phyloP scores from a whole-genome alignment of 2,113 vertebrate genomes.

The Hassar affinis region DNA sequence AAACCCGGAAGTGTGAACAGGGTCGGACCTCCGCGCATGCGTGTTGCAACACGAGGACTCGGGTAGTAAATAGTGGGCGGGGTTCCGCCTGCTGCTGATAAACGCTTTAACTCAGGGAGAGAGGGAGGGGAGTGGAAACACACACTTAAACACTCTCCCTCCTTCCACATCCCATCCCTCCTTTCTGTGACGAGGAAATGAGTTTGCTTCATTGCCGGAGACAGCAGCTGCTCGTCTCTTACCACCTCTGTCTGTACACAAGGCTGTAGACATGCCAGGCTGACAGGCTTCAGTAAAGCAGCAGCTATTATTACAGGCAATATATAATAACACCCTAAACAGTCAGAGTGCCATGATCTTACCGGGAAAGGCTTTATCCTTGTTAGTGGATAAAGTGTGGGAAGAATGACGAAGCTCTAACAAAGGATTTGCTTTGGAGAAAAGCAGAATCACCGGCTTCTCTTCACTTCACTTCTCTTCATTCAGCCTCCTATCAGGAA shows the following conservation, averaged over 20 bases:
- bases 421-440: conserved; percentile 58
- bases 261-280: not conserved
- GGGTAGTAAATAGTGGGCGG: not conserved
- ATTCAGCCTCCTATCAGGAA: conserved; percentile 29
- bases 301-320: not conserved
- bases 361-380: not conserved
- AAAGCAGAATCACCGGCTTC: conserved; percentile 30
- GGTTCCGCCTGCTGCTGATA: not conserved
- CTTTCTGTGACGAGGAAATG: conserved; percentile 36
- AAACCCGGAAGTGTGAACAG: not conserved
- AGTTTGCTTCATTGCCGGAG: conserved; percentile 52
- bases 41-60: not conserved
- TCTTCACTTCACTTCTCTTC: conserved; percentile 34
- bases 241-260: not conserved
- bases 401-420: conserved; percentile 40
- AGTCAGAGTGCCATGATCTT: not conserved
- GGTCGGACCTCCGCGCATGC: not conserved
- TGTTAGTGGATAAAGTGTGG: conserved; percentile 1
- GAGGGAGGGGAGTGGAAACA: conserved; percentile 13
- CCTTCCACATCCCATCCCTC: conserved; percentile 27
- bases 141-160: not conserved
- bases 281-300: not conserved
- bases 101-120: conserved; percentile 45
- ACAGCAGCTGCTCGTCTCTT: conserved; percentile 50
- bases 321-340: not conserved